Evolutionary conservation across 2,888 invertebrate species (phyloP).

Genomic region (Acutogordius australiensis): DNA sequence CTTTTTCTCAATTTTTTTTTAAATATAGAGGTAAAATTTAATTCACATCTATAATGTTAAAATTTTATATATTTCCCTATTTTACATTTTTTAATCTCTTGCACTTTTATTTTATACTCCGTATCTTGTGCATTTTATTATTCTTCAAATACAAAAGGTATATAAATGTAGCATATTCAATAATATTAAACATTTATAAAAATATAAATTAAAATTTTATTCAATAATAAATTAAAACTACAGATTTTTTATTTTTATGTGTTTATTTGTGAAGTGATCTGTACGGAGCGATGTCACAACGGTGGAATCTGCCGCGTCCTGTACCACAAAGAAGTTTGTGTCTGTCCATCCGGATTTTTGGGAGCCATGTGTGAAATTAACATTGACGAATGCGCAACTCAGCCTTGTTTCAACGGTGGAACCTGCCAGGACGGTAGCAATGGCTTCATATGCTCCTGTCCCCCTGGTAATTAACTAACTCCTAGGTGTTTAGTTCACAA

Average conservation of each 20-base stretch:
- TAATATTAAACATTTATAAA: too few species aligned
- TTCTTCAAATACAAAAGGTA: too few species aligned
- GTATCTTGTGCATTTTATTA: too few species aligned
- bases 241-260: background rate
- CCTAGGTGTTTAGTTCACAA: constrained; percentile 1
- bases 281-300: constrained; percentile 25
- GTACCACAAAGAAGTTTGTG: constrained; percentile 14
- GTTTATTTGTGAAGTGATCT: constrained; percentile 33
- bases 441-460: constrained; percentile 32
- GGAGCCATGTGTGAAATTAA: constrained; percentile 20
- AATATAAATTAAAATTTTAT: too few species aligned
- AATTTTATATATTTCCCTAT: too few species aligned
- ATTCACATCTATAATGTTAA: too few species aligned
- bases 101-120: too few species aligned
- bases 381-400: constrained; percentile 50
- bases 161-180: too few species aligned
- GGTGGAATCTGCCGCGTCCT: constrained; percentile 16
- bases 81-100: too few species aligned
- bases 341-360: constrained; percentile 18
- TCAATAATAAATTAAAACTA: background rate
- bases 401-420: constrained; percentile 68
- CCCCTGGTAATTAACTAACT: constrained; percentile 16
- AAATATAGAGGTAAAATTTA: too few species aligned
- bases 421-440: constrained; percentile 69
- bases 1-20: background rate